Conservation (phyloP, 2,888 invertebrate genomes). For the Cepaea hortensis region DNA sequence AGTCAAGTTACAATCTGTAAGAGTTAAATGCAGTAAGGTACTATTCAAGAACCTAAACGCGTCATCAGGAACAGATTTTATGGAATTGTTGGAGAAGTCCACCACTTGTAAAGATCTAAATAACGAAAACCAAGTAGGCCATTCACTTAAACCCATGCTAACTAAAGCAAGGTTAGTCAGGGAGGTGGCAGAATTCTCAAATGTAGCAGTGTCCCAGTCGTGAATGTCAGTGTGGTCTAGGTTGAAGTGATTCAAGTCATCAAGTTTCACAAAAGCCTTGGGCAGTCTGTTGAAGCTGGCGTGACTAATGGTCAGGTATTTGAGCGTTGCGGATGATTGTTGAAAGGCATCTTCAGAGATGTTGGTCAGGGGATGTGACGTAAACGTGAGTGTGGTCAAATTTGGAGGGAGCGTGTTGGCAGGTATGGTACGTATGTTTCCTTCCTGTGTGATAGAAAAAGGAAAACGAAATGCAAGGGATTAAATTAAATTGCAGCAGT, state of each 20-base stretch:
- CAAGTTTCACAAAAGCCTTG: neutral
- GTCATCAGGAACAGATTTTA: neutral
- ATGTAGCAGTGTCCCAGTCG: neutral
- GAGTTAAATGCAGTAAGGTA: neutral
- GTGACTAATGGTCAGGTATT: neutral
- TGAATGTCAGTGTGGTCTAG: neutral
- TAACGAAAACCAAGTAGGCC: neutral
- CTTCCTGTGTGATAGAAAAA: neutral
- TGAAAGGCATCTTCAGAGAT: slow-evolving; percentile 2
- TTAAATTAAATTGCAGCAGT: too few species aligned
- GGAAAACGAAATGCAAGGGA: too few species aligned
- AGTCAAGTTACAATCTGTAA: neutral
- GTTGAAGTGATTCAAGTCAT: neutral
- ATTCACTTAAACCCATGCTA: neutral
- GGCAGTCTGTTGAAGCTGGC: neutral
- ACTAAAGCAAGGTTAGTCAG: neutral
- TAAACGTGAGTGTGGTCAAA: neutral
- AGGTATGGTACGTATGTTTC: neutral
- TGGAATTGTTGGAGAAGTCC: neutral
- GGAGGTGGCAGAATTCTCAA: neutral
- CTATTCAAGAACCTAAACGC: neutral
- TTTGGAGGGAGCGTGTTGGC: neutral
- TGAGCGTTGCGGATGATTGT: neutral
- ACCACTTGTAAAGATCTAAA: neutral
- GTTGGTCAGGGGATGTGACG: neutral